A percentile compares a stretch with the other conserved stretches of the same genome.
phyloP scores from a whole-genome alignment of 2,888 invertebrate genomes.

The Scaptomyza cyrtandrae region DNA sequence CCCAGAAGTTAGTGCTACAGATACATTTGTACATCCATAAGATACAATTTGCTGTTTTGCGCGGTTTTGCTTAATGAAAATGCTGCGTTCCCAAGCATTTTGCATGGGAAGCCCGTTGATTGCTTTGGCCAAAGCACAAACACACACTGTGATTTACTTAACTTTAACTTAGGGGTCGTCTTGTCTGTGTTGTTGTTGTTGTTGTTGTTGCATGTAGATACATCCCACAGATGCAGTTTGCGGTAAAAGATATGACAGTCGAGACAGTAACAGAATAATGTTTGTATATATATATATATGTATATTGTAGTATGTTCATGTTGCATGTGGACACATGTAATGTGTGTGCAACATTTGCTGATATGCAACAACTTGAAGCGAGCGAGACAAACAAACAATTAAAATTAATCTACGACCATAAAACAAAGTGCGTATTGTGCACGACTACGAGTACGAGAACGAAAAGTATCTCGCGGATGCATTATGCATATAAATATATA shows the following conservation, averaged over 20 bases:
- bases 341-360: constrained; percentile 65
- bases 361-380: constrained; percentile 52
- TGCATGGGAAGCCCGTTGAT: constrained; percentile 65
- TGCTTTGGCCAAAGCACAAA: constrained; percentile 36
- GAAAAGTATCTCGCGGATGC: constrained; percentile 44
- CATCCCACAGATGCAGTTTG: constrained; percentile 54
- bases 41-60: constrained; percentile 28
- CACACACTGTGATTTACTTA: constrained; percentile 66
- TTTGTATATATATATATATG: constrained; percentile 2
- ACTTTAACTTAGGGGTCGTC: constrained; percentile 11
- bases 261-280: constrained; percentile 36
- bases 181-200: not conserved
- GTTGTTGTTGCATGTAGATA: constrained; percentile 2
- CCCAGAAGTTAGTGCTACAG: constrained; percentile 28
- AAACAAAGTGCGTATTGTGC: constrained; percentile 73
- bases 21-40: constrained; percentile 2
- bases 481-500: constrained; percentile 51
- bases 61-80: constrained; percentile 67
- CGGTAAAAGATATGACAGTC: constrained; percentile 31
- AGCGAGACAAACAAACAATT: constrained; percentile 73
- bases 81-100: constrained; percentile 66
- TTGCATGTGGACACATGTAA: constrained; percentile 52
- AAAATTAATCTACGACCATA: constrained; percentile 77
- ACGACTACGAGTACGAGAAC: not conserved
- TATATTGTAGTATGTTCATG: constrained; percentile 26